Percentiles rank a stretch among this genome's conserved stretches.
These are phyloP conservation scores for Gavia stellata DNA, from an alignment of 2,113 vertebrate genomes.

Conservation along the genomic window DNA sequence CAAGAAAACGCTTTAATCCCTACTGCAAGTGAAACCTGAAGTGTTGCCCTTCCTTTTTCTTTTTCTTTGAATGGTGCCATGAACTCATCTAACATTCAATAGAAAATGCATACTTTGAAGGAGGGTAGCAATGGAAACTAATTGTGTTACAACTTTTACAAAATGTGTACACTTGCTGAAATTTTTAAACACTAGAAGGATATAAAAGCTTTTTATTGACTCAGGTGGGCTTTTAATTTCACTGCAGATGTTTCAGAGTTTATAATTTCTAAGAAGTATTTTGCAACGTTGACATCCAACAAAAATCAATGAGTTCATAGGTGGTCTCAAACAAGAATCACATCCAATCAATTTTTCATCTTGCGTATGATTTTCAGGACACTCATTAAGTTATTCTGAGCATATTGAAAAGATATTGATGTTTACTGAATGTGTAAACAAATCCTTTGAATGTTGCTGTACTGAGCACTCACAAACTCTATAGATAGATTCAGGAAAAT, in stretches of 20 bases:
- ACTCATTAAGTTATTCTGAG: conserved; percentile 11
- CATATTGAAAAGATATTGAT: conserved; percentile 30
- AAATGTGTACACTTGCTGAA: neutral
- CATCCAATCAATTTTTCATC: conserved; percentile 36
- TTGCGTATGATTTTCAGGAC: neutral
- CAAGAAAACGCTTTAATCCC: neutral
- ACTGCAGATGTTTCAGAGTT: neutral
- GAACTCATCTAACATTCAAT: neutral
- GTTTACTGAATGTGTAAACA: neutral
- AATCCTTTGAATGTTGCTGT: neutral
- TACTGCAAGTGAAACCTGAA: neutral
- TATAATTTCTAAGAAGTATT: neutral
- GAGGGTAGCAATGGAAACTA: neutral
- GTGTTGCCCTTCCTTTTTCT: neutral
- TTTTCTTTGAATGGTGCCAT: neutral
- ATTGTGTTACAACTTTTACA: neutral
- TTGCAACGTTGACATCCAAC: neutral
- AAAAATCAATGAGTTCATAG: conserved; percentile 29
- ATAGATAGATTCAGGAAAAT: neutral
- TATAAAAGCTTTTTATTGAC: neutral
- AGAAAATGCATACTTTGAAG: neutral
- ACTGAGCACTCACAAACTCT: neutral
- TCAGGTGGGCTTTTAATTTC: neutral
- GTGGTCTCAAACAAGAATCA: neutral
- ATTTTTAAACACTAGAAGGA: neutral